Evolutionary conservation across 2,113 vertebrate species (phyloP).

Genomic region (Pimephales promelas): DNA sequence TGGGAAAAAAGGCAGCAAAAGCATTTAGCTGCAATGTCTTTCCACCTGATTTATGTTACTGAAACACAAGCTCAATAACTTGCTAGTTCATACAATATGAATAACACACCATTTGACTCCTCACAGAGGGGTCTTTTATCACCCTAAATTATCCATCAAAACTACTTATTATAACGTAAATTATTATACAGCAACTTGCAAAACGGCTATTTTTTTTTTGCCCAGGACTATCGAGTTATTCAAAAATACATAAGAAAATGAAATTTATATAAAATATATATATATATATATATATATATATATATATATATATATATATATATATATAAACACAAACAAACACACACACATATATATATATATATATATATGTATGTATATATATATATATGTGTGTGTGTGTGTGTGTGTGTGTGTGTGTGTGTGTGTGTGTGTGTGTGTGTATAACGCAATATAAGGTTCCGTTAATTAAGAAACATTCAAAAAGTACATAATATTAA

Average conservation of each 20-base stretch:
- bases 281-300: too few species aligned
- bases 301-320: too few species aligned
- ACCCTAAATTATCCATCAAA: not conserved
- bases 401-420: too few species aligned
- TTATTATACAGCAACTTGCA: not conserved
- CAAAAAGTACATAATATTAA: not conserved
- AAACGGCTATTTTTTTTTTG: not conserved
- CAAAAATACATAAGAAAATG: not conserved
- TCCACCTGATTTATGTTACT: not conserved
- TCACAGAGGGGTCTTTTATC: not conserved
- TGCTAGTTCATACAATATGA: not conserved
- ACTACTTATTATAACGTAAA: not conserved
- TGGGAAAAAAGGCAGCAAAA: not conserved
- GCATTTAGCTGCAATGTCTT: slow-evolving; percentile 11
- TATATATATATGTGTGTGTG: too few species aligned
- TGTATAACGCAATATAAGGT: not conserved
- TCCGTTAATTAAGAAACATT: not conserved
- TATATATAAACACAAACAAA: too few species aligned
- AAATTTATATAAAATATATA: not conserved
- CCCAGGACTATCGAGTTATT: not conserved
- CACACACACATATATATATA: too few species aligned
- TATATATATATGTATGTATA: too few species aligned
- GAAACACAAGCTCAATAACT: not conserved
- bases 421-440: too few species aligned
- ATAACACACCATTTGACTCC: not conserved